These are phyloP conservation scores for Callipepla squamata DNA, from an alignment of 2,113 vertebrate genomes.

Conservation along the genomic window DNA sequence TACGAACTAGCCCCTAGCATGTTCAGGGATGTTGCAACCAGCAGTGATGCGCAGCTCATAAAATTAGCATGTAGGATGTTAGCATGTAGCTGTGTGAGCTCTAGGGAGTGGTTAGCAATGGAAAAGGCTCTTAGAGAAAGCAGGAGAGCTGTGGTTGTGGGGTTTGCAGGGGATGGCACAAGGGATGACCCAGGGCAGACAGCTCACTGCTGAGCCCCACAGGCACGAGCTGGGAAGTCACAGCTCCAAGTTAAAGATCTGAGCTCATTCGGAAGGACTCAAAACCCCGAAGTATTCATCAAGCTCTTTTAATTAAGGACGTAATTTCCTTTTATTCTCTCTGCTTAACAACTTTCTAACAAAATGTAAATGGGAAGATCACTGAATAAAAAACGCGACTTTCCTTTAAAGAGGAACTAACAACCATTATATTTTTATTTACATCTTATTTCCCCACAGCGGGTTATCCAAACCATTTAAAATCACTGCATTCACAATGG, in stretches of 20 bases:
- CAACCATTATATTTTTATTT: background rate
- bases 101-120: background rate
- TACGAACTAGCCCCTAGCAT: background rate
- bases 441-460: background rate
- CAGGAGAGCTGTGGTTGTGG: background rate
- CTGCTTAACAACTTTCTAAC: constrained; percentile 17
- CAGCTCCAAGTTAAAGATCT: background rate
- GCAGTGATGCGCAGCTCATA: background rate
- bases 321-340: background rate
- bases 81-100: background rate
- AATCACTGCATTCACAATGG: background rate
- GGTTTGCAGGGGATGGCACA: background rate
- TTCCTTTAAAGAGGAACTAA: constrained; percentile 30
- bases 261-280: background rate
- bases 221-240: background rate
- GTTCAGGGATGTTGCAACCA: background rate
- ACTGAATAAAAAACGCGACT: background rate
- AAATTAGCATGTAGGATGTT: background rate
- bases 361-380: constrained; percentile 25
- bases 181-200: background rate
- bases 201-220: background rate
- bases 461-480: constrained; percentile 3
- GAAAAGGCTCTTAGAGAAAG: background rate
- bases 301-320: constrained; percentile 43
- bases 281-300: constrained; percentile 24